Base-by-base conservation (phyloP, 2,888 invertebrate species). In the Encarsia formosa region DNA sequence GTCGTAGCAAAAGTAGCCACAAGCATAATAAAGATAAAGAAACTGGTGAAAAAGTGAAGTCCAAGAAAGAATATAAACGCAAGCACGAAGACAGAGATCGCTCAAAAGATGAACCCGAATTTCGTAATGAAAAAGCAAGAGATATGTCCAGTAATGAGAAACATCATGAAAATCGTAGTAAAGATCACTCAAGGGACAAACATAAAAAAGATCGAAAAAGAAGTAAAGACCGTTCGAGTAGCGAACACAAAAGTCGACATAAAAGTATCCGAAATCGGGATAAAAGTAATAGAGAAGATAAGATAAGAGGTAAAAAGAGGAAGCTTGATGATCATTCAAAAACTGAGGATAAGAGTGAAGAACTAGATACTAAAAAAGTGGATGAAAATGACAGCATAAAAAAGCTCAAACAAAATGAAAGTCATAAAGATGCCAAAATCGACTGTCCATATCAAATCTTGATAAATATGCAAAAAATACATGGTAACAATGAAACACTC, bases 11-110 rank as follows among this genome's bases (percentile, higher is more conserved):
- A 35, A 65, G 64, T 32, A 64, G 58, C 34, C n/a, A n/a, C n/a
- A n/a, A n/a, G n/a, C 61, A 61, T 8, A 63, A 64, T 38, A 66
- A 64, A 9, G 67, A 64, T 48, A 67, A 68, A 49, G 58, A 60
- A 23, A 57, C 57, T 16, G 58, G 62, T 6, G 59, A 57, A 6
- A 65, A 66, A 13, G 63, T 55, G 26, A 66, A 65, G 29, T 54
- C 58, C 0, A 64, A 61, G 15, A 59, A 62, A 16, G 65, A 65
- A 18, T 61, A 4, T 64, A 69, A 49, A 47, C 59, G 60, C 3
- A 66, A 66, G 34, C 63, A 62, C 24, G 65, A 59, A 5, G 63
- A 62, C 29, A 65, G 24, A 20, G 56, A 53, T 37, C 44, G 46
- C 5, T 32, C 19, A n/a, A 23, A 37, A 52, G 59, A 54, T n/a